These are phyloP conservation scores for Capreolus pygargus DNA, from an alignment of 2,113 vertebrate species.

Conservation along the genomic window DNA sequence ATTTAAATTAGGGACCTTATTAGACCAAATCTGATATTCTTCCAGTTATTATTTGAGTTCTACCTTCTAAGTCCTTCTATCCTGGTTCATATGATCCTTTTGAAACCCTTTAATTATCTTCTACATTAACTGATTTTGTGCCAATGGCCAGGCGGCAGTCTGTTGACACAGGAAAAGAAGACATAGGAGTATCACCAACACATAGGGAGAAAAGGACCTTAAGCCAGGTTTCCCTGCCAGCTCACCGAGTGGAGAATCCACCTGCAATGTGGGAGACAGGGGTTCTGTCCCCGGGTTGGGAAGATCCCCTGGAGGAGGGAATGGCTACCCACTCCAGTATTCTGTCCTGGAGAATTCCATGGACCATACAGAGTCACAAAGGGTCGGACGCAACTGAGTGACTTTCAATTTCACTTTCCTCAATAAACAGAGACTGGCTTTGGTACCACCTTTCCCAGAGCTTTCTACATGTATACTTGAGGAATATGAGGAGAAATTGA, in stretches of 20 bases:
- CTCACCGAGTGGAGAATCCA: not conserved
- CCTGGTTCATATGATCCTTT: not conserved
- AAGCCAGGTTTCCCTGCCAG: not conserved
- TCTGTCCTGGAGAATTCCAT: not conserved
- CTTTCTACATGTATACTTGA: not conserved
- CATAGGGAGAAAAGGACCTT: not conserved
- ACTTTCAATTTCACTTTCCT: not conserved
- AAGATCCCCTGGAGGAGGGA: not conserved
- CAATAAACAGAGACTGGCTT: not conserved
- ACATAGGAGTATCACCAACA: not conserved
- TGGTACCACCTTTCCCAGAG: not conserved
- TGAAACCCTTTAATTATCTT: not conserved
- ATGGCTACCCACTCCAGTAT: not conserved
- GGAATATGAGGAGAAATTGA: not conserved
- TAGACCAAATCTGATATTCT: not conserved
- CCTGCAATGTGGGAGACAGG: not conserved
- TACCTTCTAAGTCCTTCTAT: not conserved
- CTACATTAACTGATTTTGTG: not conserved
- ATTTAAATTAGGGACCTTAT: not conserved
- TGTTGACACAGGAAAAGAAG: not conserved
- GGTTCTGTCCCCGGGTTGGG: not conserved
- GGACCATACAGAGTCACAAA: not conserved
- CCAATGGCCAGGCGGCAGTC: not conserved
- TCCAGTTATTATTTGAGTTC: not conserved
- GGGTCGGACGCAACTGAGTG: not conserved